Base-by-base conservation (phyloP, 1,140 invertebrate genomes). In the Drosophila pruinosa region DNA sequence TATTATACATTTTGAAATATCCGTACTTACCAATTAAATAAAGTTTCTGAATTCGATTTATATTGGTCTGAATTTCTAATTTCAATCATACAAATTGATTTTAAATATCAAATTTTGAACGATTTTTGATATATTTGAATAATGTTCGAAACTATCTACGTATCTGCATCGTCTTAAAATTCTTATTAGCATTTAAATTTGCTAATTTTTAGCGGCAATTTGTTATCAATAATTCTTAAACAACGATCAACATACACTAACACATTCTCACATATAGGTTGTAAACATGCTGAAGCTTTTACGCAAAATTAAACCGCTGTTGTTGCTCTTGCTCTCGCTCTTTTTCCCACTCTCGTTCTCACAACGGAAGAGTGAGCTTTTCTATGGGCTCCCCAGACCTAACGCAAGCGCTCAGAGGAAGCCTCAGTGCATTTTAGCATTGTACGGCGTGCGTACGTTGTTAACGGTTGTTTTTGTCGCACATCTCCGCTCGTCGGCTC, bases 401-500 rank as follows among this genome's bases (percentile, higher is more conserved):
- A 69, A 53, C 58, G 50, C 67, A 56, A 31, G 59, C 50, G 59
- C 39, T 69, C 21, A 26, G 53, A 12, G 21, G 0, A 7, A 7
- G 36, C 31, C 48, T 70, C 67, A 70, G 67, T 70, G 19, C 67
- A 38, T 31, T 70, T 70, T 47, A 41, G 50, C 12, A 63, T 47
- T 28, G 65, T 19, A 50, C 22, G 28, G 26, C 31, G 67, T 70
- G 48, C 67, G 67, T 54, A 70, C 67, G 59, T 45, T 56, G 41
- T 45, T 56, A 64, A 39, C 67, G 59, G 65, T 69, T 63, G 38
- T 63, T 62, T 17, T 15, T 58, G 1, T 50, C 17, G 19, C 19
- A 21, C 39, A 19, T 47, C 8, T 34, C n/a, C 17, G 17, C 34
- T 58, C 19, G 57, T 53, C 19, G 34, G 28, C 10, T 34, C 24